Base-by-base conservation (phyloP, 2,113 vertebrate species). In the Bucco capensis region DNA sequence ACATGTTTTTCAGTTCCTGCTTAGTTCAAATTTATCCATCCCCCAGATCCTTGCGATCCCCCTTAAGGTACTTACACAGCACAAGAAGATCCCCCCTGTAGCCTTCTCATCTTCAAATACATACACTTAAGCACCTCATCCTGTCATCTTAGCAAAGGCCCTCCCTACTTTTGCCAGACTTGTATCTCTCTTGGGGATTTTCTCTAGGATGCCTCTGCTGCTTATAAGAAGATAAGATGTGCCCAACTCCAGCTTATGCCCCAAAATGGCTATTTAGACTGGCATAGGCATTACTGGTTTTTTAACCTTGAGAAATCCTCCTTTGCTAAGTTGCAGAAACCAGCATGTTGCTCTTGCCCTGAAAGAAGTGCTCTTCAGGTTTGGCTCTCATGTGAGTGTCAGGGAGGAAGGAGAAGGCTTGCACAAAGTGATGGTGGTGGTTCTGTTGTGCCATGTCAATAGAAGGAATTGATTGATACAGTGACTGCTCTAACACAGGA, bases 41-140 rank as follows among this genome's bases (percentile, higher is more conserved):
- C 61, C 44, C 47, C 85, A 95, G 88, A 96, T 95, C 96, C 93
- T 67, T 91, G 94, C 95, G 94, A 96, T 97, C 94, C 85, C 90
- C 73, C 79, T 90, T 96, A 97, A 97, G 96, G 73, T 96, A 69
- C 95, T 97, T 97, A 97, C 0, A 37, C 54, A 83, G 74, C 11
- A 11, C 88, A 96, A 96, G 95, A 90, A 90, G 95, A 96, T 96
- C 77, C 93, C 96, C 89, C 94, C 95, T 80, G 89, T 57, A 95
- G 95, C 73, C 85, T 95, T 94, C 94, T 96, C 89, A 94, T 96
- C 94, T 96, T 91, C 94, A 80, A 78, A 78, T 83, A 83, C 73
- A 25, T 25, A 25, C 1, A 2, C 57, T 90, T 96, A 95, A 96
- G 94, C 7, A 1, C 71, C 76, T 96, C 88, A 95, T 95, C 93